Base-by-base conservation (phyloP, 2,888 invertebrate genomes). In the Tetropium fuscum region DNA sequence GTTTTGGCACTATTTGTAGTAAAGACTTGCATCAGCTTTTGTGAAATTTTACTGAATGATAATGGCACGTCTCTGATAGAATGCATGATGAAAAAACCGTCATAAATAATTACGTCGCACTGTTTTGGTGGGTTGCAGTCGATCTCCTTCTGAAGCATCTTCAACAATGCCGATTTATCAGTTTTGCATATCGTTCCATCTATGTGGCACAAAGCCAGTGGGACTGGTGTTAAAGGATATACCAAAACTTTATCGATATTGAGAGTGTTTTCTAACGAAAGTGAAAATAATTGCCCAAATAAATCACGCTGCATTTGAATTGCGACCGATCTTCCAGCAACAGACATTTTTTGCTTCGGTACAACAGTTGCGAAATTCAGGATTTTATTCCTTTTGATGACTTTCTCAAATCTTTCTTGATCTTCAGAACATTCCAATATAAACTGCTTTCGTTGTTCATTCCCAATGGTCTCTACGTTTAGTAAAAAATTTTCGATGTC, bases 121-220 rank as follows among this genome's bases (percentile, higher is more conserved):
- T 19, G 22, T 45, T 8, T 15, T 32, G 53, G 48, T 15, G 19
- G 15, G 7, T 36, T 32, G 10, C 41, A 27, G 15, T 22, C 34
- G n/a, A 16, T 27, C 8, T 41, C 8, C 40, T 49, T 55, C 25
- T 55, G 47, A 4, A 60, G 7, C 3, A 44, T 32, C 27, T 51
- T 57, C 15, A 54, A 5, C 18, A 58, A 51, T 25, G 41, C 34
- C 16, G 47, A 63, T 51, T 58, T 48, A 11, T 57, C 45, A 40
- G 41, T 70, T 51, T 49, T 56, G 30, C 55, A 55, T 27, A 54
- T 54, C 2, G 11, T 20, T 22, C 60, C 44, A 55, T 60, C 60
- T 22, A 20, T 11, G 34, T 60, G 55, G 27, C 55, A 55, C 34
- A 60, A 10, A 10, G 59, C 38, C 27, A 58, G 36, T 27, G 58